Evolutionary conservation across 2,888 invertebrate genomes (phyloP), one percentile per base, ranked within the genome.

Genomic region (Cephus rjabovi): DNA sequence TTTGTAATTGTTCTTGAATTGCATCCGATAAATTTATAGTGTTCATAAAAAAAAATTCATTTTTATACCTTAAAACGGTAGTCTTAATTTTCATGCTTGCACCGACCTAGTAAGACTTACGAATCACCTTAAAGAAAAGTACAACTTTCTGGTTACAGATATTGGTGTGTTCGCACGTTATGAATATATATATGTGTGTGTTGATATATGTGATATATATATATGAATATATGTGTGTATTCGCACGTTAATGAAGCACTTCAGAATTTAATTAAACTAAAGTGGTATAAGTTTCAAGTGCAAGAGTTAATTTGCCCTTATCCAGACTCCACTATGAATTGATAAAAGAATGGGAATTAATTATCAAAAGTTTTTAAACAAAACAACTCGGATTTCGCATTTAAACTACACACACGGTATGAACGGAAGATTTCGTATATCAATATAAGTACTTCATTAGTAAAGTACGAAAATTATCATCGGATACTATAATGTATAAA

Each of bases 241-340:
- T 23, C 2, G 23, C 56, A 56, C 56, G 23, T 56, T 56, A 82
- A 82, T 74, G 80, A 81, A 82, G 71, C 11, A 74, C 35, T 71
- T 40, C 69, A 11, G 73, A 79, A 79, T 83, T 83, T 82, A 82
- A 83, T 83, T 82, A 56, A 56, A 56, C 23, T 9, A 56, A 56
- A 23, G 56, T 56, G 56, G 23, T 9, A 56, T 9, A 23, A 56
- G 56, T 56, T 56, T 56, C 56, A 56, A 56, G 23, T 23, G 23
- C 56, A 56, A 56, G 9, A 56, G 23, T 56, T 56, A 56, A 23
- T 23, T 56, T 23, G 23, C 56, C 1, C 2, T 9, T 56, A 2
- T 3, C 2, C 56, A 56, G 23, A 23, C 23, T 23, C 6, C 9
- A 56, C 23, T 56, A 2, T 6, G 23, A 56, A 23, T 56, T 9